These are phyloP conservation scores for Solen grandis DNA, from an alignment of 1,140 invertebrate species.

Conservation along the genomic window DNA sequence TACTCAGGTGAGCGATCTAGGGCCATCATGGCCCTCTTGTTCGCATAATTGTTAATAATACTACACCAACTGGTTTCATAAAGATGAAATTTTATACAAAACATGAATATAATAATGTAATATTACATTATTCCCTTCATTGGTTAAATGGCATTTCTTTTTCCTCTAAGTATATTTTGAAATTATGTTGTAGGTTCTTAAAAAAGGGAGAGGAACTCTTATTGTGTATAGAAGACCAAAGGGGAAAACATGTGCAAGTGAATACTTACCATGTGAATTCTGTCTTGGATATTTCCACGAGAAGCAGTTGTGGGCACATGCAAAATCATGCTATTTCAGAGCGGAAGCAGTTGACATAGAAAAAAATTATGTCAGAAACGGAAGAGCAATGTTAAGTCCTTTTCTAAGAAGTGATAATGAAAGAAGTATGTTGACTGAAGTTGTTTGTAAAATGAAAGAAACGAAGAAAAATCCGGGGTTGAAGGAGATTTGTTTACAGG, in stretches of 20 bases:
- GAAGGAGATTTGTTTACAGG: slow-evolving; percentile 2
- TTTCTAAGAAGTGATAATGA: neutral
- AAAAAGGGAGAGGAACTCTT: slow-evolving; percentile 8
- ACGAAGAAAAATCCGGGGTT: slow-evolving; percentile 30
- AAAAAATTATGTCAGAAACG: slow-evolving; percentile 37
- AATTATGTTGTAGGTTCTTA: too few species aligned
- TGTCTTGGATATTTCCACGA: slow-evolving; percentile 15
- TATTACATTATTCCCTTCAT: too few species aligned
- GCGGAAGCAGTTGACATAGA: neutral
- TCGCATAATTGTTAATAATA: too few species aligned
- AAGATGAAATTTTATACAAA: too few species aligned
- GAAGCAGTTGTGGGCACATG: neutral
- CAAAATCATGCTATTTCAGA: slow-evolving; percentile 5
- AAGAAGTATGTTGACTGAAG: neutral
- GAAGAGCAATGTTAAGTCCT: neutral
- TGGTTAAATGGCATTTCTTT: too few species aligned
- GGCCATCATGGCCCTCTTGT: too few species aligned
- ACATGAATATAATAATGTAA: too few species aligned
- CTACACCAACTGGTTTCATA: too few species aligned
- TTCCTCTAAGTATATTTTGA: too few species aligned
- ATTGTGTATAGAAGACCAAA: slow-evolving; percentile 15
- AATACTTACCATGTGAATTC: slow-evolving; percentile 30
- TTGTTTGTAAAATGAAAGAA: slow-evolving; percentile 39
- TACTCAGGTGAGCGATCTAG: too few species aligned
- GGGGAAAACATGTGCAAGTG: neutral